A percentile compares a stretch with the other conserved stretches of the same genome.
Conservation (phyloP, 2,888 invertebrate genomes). For the Andricus quercusramuli region DNA sequence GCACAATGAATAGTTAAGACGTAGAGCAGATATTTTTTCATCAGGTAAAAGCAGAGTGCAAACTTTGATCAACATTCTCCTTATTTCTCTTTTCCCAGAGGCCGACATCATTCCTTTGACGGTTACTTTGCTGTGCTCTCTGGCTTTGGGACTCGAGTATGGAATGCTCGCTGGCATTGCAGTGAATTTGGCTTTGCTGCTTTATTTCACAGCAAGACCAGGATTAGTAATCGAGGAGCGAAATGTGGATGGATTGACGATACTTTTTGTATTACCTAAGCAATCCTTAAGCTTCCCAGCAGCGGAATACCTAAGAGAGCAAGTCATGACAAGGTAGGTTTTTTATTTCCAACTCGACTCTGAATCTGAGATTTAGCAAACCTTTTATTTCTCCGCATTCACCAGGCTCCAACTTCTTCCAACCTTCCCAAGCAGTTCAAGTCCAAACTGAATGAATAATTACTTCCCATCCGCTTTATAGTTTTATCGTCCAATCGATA, state of each 20-base stretch:
- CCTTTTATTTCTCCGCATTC: constrained; percentile 3
- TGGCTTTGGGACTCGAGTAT: constrained; percentile 85
- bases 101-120: constrained; percentile 85
- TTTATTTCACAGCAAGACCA: constrained; percentile 85
- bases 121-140: constrained; percentile 85
- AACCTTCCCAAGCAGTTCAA: neutral
- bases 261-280: constrained; percentile 70
- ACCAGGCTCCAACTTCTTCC: neutral
- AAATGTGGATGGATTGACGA: constrained; percentile 78
- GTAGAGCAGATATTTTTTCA: neutral
- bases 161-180: constrained; percentile 85
- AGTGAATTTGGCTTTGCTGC: constrained; percentile 83
- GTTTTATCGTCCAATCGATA: constrained; percentile 24
- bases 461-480: constrained; percentile 15
- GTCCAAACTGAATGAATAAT: constrained; percentile 8
- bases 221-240: constrained; percentile 82
- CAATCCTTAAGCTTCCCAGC: constrained; percentile 81
- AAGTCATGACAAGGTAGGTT: constrained; percentile 71
- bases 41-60: neutral
- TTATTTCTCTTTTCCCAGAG: constrained; percentile 79
- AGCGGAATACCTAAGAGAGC: constrained; percentile 81
- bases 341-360: neutral
- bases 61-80: constrained; percentile 21
- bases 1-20: neutral
- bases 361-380: neutral